Evolutionary conservation across 2,113 vertebrate species (phyloP).

Genomic region (Neofelis nebulosa): DNA sequence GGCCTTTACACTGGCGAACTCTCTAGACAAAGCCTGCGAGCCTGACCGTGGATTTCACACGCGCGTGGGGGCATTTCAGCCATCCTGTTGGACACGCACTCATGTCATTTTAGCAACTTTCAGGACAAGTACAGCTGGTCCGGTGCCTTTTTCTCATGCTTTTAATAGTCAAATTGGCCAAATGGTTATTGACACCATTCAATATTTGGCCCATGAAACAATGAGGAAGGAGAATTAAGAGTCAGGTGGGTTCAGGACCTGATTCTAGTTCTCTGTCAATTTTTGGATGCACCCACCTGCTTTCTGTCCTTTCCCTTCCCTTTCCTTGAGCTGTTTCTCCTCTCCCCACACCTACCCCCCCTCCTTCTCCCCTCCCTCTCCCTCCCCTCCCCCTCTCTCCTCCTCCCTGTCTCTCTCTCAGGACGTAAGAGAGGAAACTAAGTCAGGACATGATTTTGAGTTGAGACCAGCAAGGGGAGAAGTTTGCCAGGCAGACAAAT

Average conservation of each 20-base stretch:
- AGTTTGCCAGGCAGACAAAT: not conserved
- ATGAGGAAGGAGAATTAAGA: not conserved
- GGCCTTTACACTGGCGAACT: not conserved
- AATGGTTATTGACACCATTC: not conserved
- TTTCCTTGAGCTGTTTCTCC: too few species aligned
- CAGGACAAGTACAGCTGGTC: not conserved
- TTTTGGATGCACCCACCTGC: not conserved
- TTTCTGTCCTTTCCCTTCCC: not conserved
- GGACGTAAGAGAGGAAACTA: not conserved
- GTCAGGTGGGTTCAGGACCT: not conserved
- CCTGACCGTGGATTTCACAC: not conserved
- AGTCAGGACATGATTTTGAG: not conserved
- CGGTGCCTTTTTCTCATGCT: not conserved
- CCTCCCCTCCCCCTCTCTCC: not conserved
- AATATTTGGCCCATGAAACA: not conserved
- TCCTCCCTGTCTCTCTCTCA: not conserved
- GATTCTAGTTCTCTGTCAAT: not conserved
- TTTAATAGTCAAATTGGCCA: not conserved
- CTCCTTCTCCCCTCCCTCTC: rapidly evolving
- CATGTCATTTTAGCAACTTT: not conserved
- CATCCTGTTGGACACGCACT: too few species aligned
- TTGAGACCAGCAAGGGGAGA: not conserved
- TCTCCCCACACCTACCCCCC: not conserved
- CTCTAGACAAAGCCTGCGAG: not conserved
- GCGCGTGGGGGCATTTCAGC: rapidly evolving